A percentile compares a stretch with the other conserved stretches of the same genome.
phyloP scores from a whole-genome alignment of 2,113 vertebrate species.

The Rhabdornis inornatus region DNA sequence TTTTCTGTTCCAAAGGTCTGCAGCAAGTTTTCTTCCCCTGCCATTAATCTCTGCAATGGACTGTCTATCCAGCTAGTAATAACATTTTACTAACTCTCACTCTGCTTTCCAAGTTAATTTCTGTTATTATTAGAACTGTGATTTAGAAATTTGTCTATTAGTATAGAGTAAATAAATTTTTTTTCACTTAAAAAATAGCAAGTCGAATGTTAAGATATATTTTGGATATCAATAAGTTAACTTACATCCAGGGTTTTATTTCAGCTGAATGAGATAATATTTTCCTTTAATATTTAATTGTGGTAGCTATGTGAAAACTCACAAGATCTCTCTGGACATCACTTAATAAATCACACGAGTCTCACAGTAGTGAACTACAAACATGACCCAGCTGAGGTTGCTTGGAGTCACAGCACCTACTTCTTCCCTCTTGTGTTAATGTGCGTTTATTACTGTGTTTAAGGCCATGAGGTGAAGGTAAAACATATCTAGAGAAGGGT shows the following conservation, averaged over 20 bases:
- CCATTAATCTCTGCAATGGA: not conserved
- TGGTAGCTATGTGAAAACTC: not conserved
- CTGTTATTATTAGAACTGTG: not conserved
- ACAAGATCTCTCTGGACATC: not conserved
- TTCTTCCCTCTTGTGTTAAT: not conserved
- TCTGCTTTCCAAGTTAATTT: not conserved
- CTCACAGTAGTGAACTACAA: not conserved
- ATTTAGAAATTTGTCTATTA: not conserved
- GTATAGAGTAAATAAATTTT: not conserved
- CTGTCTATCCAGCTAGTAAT: not conserved
- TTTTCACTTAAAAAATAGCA: not conserved
- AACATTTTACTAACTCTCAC: not conserved
- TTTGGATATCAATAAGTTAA: not conserved
- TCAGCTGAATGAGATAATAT: not conserved
- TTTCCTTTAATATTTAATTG: conserved; percentile 35
- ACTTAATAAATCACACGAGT: conserved; percentile 18
- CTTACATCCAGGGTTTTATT: not conserved
- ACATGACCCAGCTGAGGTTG: not conserved
- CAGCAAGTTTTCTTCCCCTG: not conserved
- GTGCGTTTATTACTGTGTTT: not conserved
- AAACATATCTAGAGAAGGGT: not conserved
- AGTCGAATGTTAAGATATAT: not conserved
- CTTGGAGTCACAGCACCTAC: not conserved
- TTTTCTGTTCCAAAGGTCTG: not conserved
- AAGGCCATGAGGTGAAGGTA: not conserved